Conservation (phyloP, 2,888 invertebrate species). For the Sabatieria punctata region DNA sequence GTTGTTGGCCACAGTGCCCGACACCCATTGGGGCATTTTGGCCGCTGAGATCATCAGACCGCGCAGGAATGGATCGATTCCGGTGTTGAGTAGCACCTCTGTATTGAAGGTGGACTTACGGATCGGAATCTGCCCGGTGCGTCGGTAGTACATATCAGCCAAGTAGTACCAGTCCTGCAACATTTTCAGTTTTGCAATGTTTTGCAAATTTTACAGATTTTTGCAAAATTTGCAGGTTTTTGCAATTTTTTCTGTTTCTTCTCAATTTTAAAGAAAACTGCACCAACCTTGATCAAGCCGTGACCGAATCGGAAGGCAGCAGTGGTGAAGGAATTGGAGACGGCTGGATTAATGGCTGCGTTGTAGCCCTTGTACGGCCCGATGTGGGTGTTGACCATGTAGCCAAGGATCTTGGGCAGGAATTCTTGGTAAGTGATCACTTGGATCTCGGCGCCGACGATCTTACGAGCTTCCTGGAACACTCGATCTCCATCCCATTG, state of each 20-base stretch:
- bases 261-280: too few relatives aligned
- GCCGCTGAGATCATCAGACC: constrained; percentile 33
- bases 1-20: constrained; percentile 79
- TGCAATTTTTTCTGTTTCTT: too few relatives aligned
- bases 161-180: too few relatives aligned
- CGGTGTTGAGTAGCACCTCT: constrained; percentile 84
- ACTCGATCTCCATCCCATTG: constrained; percentile 81
- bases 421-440: constrained; percentile 45
- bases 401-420: constrained; percentile 70
- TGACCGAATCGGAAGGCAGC: constrained; percentile 88
- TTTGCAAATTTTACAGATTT: too few relatives aligned
- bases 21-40: constrained; percentile 53
- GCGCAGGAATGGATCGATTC: constrained; percentile 83
- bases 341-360: constrained; percentile 58
- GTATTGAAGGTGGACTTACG: too few relatives aligned
- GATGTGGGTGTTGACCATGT: constrained; percentile 48
- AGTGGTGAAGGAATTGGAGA: constrained; percentile 89
- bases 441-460: constrained; percentile 63
- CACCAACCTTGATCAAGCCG: constrained; percentile 41
- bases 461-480: constrained; percentile 60
- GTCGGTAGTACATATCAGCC: too few relatives aligned
- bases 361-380: constrained; percentile 68
- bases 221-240: too few relatives aligned
- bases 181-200: too few relatives aligned
- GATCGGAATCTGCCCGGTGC: too few relatives aligned